A percentile compares a stretch with the other conserved stretches of the same genome.
phyloP scores from a whole-genome alignment of 2,113 vertebrate species.

The Anhinga rufa region DNA sequence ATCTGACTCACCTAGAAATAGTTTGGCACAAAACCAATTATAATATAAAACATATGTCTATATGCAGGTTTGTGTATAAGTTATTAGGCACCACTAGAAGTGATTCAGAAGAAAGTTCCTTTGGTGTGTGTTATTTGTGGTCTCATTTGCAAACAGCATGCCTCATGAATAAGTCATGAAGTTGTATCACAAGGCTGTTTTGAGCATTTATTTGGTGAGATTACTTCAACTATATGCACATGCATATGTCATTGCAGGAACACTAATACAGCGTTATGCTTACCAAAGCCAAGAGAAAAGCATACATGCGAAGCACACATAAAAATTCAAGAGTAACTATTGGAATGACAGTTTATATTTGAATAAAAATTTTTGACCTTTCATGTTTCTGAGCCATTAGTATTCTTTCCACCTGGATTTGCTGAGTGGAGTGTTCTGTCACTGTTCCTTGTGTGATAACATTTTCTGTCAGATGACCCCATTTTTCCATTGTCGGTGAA shows the following conservation, averaged over 20 bases:
- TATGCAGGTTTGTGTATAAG: not conserved
- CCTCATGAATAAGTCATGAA: conserved; percentile 23
- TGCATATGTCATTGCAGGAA: not conserved
- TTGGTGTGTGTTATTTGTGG: not conserved
- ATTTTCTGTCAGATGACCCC: not conserved
- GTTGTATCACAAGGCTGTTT: not conserved
- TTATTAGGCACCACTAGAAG: not conserved
- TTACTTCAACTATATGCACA: not conserved
- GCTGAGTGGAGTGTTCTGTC: not conserved
- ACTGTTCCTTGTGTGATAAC: not conserved
- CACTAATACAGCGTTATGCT: not conserved
- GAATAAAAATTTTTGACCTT: not conserved
- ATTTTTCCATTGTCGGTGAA: not conserved
- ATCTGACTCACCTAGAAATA: conserved; percentile 27
- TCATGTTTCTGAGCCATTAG: not conserved
- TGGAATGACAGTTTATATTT: not conserved
- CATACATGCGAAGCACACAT: not conserved
- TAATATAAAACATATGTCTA: not conserved
- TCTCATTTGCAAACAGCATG: not conserved
- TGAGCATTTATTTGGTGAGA: not conserved
- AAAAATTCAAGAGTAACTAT: not conserved
- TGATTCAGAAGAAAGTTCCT: conserved; percentile 14
- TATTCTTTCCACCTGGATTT: not conserved
- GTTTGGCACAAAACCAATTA: not conserved
- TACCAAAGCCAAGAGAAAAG: not conserved